phyloP scores from a whole-genome alignment of 2,888 invertebrate species.

The Tridacna crocea region DNA sequence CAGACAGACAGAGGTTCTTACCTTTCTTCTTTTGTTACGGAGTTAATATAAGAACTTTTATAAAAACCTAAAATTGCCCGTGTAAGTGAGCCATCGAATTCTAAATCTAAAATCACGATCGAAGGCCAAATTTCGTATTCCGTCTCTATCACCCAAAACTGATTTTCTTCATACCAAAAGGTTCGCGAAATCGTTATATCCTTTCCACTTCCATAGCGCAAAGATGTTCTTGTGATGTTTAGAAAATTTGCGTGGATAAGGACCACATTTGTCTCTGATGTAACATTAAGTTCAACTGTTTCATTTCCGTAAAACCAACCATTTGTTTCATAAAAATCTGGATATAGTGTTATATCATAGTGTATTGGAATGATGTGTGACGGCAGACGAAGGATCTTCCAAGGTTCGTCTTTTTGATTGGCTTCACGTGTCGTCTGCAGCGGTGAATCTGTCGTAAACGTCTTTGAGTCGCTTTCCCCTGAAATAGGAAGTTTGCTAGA shows the following conservation, averaged over 20 bases:
- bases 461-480: not conserved
- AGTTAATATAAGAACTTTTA: slow-evolving; percentile 87
- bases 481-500: slow-evolving; percentile 7
- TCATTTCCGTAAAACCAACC: slow-evolving; percentile 79
- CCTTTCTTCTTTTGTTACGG: slow-evolving; percentile 75
- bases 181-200: slow-evolving; percentile 68
- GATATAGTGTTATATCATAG: slow-evolving; percentile 89
- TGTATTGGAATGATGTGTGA: slow-evolving; percentile 87
- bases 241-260: slow-evolving; percentile 87
- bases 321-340: slow-evolving; percentile 87
- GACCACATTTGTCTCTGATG: slow-evolving; percentile 79
- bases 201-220: slow-evolving; percentile 65
- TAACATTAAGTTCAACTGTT: slow-evolving; percentile 81
- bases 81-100: slow-evolving; percentile 88
- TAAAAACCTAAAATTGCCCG: slow-evolving; percentile 91
- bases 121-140: slow-evolving; percentile 69
- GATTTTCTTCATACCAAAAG: slow-evolving; percentile 83
- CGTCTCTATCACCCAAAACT: slow-evolving; percentile 84
- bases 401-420: slow-evolving; percentile 63
- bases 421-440: slow-evolving; percentile 29
- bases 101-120: slow-evolving; percentile 85
- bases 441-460: slow-evolving; percentile 25
- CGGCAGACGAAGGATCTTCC: slow-evolving; percentile 87
- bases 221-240: slow-evolving; percentile 85
- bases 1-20: slow-evolving; percentile 41